Conservation (phyloP, 2,888 invertebrate genomes). For the Tetragonula carbonaria region DNA sequence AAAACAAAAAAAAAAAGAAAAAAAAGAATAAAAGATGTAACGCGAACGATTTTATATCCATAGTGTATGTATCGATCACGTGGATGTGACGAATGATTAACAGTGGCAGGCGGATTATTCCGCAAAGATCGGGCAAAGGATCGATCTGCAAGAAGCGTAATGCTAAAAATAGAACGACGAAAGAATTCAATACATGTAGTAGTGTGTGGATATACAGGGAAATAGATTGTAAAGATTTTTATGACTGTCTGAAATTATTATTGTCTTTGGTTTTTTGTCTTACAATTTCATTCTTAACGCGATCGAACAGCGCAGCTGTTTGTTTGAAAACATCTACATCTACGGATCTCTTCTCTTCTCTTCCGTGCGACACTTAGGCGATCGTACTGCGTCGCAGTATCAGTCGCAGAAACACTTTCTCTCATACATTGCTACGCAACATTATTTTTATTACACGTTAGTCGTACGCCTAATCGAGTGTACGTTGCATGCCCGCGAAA, state of each 20-base stretch:
- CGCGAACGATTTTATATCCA: constrained; percentile 53
- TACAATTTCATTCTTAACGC: constrained; percentile 32
- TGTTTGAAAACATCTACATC: constrained; percentile 5
- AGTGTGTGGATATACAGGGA: constrained; percentile 69
- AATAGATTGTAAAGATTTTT: constrained; percentile 69
- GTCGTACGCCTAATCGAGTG: constrained; percentile 9
- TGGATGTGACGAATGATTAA: constrained; percentile 48
- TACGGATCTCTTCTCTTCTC: background rate
- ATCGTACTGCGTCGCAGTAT: no score
- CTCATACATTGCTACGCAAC: constrained; percentile 10
- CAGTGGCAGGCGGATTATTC: constrained; percentile 39
- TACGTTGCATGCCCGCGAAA: constrained; percentile 1
- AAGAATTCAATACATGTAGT: constrained; percentile 63
- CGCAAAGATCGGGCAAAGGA: constrained; percentile 35
- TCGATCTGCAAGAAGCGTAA: constrained; percentile 34
- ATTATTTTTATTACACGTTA: constrained; percentile 20
- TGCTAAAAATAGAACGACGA: constrained; percentile 54
- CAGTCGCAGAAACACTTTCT: background rate
- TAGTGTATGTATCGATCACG: constrained; percentile 53
- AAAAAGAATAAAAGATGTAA: constrained; percentile 14
- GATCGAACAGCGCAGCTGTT: constrained; percentile 49
- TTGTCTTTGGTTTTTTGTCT: constrained; percentile 43
- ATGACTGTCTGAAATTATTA: constrained; percentile 63
- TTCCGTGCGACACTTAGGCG: background rate
- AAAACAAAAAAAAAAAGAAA: background rate